Conservation (phyloP, 2,113 vertebrate genomes). For the Stegastes partitus region DNA sequence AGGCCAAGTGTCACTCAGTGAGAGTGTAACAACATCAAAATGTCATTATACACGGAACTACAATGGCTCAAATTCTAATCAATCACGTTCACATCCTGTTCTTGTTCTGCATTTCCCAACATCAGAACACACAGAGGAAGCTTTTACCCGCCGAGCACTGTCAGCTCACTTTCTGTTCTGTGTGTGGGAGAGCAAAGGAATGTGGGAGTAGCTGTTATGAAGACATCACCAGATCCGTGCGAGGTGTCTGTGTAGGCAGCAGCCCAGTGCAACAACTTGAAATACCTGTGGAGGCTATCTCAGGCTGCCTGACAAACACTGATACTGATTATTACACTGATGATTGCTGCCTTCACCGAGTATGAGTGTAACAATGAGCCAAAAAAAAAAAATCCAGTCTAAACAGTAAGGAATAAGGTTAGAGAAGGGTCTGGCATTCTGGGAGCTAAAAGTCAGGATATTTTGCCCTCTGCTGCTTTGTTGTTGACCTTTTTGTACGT, state of each 20-base stretch:
- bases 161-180: not conserved
- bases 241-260: constrained; percentile 28
- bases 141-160: not conserved
- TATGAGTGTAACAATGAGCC: not conserved
- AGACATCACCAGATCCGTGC: constrained; percentile 17
- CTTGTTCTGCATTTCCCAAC: not conserved
- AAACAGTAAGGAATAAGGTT: too few species aligned
- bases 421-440: too few species aligned
- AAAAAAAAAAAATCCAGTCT: too few species aligned
- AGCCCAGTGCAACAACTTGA: not conserved
- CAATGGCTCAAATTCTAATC: too few species aligned
- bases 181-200: constrained; percentile 2
- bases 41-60: too few species aligned
- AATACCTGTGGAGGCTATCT: not conserved
- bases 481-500: constrained; percentile 1
- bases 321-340: too few species aligned
- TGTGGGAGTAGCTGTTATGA: constrained; percentile 34
- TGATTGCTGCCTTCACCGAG: not conserved
- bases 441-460: not conserved
- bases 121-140: not conserved
- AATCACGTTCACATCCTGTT: not conserved
- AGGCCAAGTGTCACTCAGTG: too few species aligned
- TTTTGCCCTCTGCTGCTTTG: not conserved
- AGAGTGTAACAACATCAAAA: too few species aligned
- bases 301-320: too few species aligned